phyloP scores from a whole-genome alignment of 1,140 invertebrate species.

The Nilaparvata lugens region DNA sequence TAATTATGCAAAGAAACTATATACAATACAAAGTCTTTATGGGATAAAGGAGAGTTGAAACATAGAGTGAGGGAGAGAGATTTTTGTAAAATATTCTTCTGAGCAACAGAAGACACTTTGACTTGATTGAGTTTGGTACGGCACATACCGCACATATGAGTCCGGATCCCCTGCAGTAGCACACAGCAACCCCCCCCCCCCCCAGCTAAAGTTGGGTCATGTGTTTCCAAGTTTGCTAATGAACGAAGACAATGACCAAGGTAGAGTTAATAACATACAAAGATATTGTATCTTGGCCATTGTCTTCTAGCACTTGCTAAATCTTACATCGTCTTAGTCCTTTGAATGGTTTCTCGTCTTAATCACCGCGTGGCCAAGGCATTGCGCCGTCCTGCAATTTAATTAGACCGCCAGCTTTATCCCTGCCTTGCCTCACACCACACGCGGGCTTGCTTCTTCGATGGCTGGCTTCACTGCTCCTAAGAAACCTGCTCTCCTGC shows the following conservation, averaged over 20 bases:
- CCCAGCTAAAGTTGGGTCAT: neutral
- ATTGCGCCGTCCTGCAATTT: neutral
- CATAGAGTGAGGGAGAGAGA: no score
- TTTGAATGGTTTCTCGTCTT: constrained; percentile 4
- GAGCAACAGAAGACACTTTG: neutral
- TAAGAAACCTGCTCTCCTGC: no score
- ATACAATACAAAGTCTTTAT: no score
- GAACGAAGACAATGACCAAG: constrained; percentile 19
- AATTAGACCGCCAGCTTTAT: constrained; percentile 3
- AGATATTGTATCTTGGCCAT: constrained; percentile 11
- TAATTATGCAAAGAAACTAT: no score
- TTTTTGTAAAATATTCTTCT: no score
- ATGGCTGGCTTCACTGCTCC: no score
- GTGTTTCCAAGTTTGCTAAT: constrained; percentile 12
- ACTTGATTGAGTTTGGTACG: no score
- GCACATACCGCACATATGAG: no score
- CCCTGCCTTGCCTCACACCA: neutral
- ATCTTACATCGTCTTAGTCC: constrained; percentile 8
- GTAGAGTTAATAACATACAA: neutral
- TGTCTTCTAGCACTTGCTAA: neutral
- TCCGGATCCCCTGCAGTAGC: neutral
- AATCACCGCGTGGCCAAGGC: neutral
- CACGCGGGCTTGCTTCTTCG: neutral
- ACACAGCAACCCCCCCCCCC: no score
- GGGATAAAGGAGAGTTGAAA: no score